Base-by-base conservation (phyloP, 2,797 vertebrate genomes). In the Podarcis siculus region DNA sequence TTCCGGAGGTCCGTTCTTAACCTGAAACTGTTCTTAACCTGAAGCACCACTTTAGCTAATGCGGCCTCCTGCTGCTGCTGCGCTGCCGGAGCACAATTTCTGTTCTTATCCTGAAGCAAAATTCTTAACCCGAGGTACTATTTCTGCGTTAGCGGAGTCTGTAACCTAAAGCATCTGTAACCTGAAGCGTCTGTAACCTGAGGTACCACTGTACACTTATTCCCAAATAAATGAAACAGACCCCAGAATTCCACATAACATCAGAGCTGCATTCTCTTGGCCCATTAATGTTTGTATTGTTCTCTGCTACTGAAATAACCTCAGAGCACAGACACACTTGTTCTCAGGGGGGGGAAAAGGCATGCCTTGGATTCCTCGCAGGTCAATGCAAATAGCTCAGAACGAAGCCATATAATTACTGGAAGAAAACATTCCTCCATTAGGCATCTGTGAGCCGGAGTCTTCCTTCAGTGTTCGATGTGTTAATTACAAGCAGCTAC, bases 401-500 rank as follows among this genome's bases (percentile, higher is more conserved):
- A 95, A 92, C 66, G 91, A 92, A 95, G 91, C 83, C 79, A 91
- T 91, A 86, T 95, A 96, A 97, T 96, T 95, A 96, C 88, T 79
- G 86, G 89, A 90, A 93, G 92, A 94, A 95, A 95, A 92, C 91
- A 92, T 95, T 93, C 87, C 94, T 95, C 94, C 91, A 93, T 96
- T 94, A 97, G 91, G 94, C 95, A 96, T 96, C 95, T 95, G 95
- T 87, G 93, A 94, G 93, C 90, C 93, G 81, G 93, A 93, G 93
- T 95, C 90, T 93, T 97, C 92, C 95, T 96, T 95, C 4, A 19
- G 86, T 79, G 90, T 89, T 95, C 93, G 12, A 95, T 96, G 96
- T 97, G 96, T 97, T 98, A 97, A 98, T 98, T 97, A 97, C 96
- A 95, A 95, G 85, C 93, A 94, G 95, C 96, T 95, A 96, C 95